These are phyloP conservation scores for Pelodytes ibericus DNA, from an alignment of 2,797 vertebrate genomes.

Conservation along the genomic window DNA sequence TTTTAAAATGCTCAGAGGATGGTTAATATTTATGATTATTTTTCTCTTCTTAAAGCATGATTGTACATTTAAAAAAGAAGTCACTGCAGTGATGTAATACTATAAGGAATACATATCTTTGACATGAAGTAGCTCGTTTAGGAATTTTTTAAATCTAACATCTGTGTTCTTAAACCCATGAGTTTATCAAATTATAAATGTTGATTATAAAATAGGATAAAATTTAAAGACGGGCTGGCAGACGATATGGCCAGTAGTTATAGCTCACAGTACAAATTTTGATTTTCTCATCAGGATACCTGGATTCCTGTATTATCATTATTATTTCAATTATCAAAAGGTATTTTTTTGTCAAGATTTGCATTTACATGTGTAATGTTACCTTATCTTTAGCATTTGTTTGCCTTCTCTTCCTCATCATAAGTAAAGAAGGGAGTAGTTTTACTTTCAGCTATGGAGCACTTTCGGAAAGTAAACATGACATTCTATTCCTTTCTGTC, in stretches of 20 bases:
- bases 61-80: conserved; percentile 62
- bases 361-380: too few relatives aligned
- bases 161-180: conserved; percentile 73
- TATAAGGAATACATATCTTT: conserved; percentile 71
- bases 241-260: conserved; percentile 61
- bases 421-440: too few relatives aligned
- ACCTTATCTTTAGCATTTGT: too few relatives aligned
- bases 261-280: conserved; percentile 72
- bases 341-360: too few relatives aligned
- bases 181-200: conserved; percentile 74
- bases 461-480: too few relatives aligned
- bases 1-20: conserved; percentile 7
- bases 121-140: conserved; percentile 58
- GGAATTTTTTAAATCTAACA: conserved; percentile 67
- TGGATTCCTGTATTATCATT: too few relatives aligned
- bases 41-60: neutral
- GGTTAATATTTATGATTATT: conserved; percentile 54
- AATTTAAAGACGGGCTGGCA: conserved; percentile 69
- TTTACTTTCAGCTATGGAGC: too few relatives aligned
- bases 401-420: too few relatives aligned
- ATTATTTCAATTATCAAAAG: too few relatives aligned
- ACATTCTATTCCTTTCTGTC: too few relatives aligned
- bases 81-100: conserved; percentile 72
- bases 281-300: too few relatives aligned
- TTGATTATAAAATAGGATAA: conserved; percentile 69